Conservation (phyloP, 2,888 invertebrate genomes). For the Blomia tropicalis region DNA sequence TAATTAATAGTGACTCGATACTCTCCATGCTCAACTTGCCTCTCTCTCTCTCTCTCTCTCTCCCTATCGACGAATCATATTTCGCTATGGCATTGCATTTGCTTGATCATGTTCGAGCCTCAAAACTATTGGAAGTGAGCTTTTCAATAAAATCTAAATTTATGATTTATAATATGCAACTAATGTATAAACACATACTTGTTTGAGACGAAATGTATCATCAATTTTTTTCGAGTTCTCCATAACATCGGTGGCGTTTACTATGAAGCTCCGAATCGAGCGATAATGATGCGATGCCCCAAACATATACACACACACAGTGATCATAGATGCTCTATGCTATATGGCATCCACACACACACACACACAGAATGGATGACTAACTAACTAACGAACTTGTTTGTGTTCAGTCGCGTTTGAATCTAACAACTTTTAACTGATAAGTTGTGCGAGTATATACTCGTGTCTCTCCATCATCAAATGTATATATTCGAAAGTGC, state of each 20-base stretch:
- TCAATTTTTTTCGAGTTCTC: not conserved
- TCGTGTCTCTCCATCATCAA: too few species aligned
- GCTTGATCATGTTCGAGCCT: not conserved
- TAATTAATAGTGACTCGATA: constrained; percentile 15
- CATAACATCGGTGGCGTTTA: not conserved
- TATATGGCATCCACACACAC: not conserved
- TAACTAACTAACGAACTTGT: not conserved
- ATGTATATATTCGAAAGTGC: too few species aligned
- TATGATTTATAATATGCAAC: constrained; percentile 11
- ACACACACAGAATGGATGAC: not conserved
- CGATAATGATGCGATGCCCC: constrained; percentile 6
- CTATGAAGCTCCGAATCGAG: not conserved
- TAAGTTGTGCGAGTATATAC: too few species aligned
- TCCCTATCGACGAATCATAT: constrained; percentile 14
- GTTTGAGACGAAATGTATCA: not conserved
- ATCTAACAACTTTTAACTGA: too few species aligned
- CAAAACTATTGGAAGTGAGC: not conserved
- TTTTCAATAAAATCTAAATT: constrained; percentile 14
- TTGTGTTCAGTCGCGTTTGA: not conserved
- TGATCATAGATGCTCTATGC: too few species aligned
- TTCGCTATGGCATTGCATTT: not conserved
- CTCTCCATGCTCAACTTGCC: not conserved
- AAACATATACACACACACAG: too few species aligned
- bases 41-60: not conserved
- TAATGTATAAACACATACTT: constrained; percentile 12